Evolutionary conservation across 1,140 invertebrate species (phyloP), one percentile per base, ranked within the genome.

Genomic region (Hypsibius dujardini): DNA sequence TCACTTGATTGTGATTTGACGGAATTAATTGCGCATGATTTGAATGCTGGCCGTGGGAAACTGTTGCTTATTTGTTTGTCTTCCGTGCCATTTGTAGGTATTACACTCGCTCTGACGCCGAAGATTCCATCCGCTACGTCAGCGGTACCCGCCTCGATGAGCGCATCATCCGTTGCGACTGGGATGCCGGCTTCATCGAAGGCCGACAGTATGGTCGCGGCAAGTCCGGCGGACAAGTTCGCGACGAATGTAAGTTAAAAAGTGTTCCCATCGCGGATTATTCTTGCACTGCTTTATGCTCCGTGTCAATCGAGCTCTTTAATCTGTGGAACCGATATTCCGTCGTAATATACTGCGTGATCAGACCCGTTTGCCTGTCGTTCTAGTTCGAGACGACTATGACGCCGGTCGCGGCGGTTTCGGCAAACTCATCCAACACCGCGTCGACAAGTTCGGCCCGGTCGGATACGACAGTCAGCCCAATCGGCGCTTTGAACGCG

Each of bases 131-230:
- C 87, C 84, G 93, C 79, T 98, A 92, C 79, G 84, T 99, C 2
- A 98, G 98, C 83, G 92, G 93, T 1, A 99, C 95, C 0, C 83
- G 94, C 74, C 80, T 99, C 28, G 96, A 99, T 82, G 95, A 98
- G 77, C 85, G 96, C 77, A 90, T 98, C 70, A 92, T 99, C 46
- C 83, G 96, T 77, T 95, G 92, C 71, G 95, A 99, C 82, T 98
- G 95, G 94, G 96, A 99, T 81, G 94, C 94, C 69, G 96, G 96
- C 1, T 99, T 99, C 81, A 86, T 94, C 70, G 95, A 99, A 83
- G 96, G 95, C 1, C 82, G 96, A 76, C 95, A 99, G 79, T 99
- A 92, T 84, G 96, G 96, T 28, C 83, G 96, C 75, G 96, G 96
- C 46, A 97, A 96, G 83, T 92, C 89, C 78, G 96, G 96, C 69